phyloP scores from a whole-genome alignment of 2,113 vertebrate genomes.

The Chitala chitala region DNA sequence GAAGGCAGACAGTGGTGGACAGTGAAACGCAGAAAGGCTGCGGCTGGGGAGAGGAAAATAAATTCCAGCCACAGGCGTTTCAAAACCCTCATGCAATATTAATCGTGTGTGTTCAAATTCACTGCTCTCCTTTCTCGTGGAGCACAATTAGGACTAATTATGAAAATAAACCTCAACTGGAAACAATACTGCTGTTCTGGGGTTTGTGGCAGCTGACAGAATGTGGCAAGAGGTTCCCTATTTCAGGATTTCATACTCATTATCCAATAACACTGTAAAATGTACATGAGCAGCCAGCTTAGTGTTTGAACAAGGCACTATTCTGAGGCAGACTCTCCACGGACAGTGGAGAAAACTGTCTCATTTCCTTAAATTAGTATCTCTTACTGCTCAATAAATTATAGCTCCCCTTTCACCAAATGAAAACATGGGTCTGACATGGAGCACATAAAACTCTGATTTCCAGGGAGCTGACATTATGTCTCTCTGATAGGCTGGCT shows the following conservation, averaged over 20 bases:
- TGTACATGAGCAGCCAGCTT: no score
- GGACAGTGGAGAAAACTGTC: not conserved
- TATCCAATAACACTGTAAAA: conserved; percentile 7
- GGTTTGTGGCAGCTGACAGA: not conserved
- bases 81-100: conserved; percentile 39
- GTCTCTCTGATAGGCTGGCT: not conserved
- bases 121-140: conserved; percentile 25
- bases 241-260: conserved; percentile 29
- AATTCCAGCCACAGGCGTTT: conserved; percentile 18
- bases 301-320: no score
- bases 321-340: not conserved
- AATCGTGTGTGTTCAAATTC: conserved; percentile 24
- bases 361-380: not conserved
- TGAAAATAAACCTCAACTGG: conserved; percentile 41
- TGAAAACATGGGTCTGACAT: conserved; percentile 25
- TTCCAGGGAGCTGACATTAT: no score
- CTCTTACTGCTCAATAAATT: conserved; percentile 31
- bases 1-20: no score
- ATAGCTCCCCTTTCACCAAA: conserved; percentile 29
- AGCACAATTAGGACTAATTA: conserved; percentile 47
- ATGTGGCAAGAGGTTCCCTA: conserved; percentile 7
- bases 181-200: not conserved
- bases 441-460: conserved; percentile 32
- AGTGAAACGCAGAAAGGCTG: no score
- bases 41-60: conserved; percentile 4